Evolutionary conservation across 2,888 invertebrate species (phyloP).

Genomic region (Zaprionus lineosus): DNA sequence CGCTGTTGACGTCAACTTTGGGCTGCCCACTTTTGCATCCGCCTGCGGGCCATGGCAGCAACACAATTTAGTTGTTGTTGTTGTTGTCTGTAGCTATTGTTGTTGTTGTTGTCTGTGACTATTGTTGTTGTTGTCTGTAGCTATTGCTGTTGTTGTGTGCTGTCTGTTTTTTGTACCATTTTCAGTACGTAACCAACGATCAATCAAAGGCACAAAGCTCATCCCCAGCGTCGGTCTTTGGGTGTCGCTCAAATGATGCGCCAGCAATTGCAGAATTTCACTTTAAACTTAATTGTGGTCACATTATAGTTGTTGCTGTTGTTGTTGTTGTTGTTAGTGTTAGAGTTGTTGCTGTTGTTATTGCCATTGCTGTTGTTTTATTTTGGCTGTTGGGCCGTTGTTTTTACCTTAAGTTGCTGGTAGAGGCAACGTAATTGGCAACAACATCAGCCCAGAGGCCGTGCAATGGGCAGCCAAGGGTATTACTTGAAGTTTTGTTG

Average conservation of each 20-base stretch:
- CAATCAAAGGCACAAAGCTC: slow-evolving; percentile 67
- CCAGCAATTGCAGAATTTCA: slow-evolving; percentile 73
- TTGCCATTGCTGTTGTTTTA: slow-evolving; percentile 7
- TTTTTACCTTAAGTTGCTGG: slow-evolving; percentile 27
- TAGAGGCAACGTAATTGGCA: slow-evolving; percentile 63
- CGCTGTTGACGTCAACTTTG: slow-evolving; percentile 32
- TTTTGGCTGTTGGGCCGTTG: slow-evolving; percentile 15
- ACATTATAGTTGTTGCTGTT: slow-evolving; percentile 30
- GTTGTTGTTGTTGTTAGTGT: slow-evolving; percentile 8
- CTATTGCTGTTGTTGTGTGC: slow-evolving; percentile 6
- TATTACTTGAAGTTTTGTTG: slow-evolving; percentile 55
- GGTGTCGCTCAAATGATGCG: slow-evolving; percentile 64
- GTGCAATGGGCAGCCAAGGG: slow-evolving; percentile 62
- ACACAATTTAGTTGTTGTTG: slow-evolving; percentile 26
- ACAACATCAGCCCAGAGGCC: slow-evolving; percentile 50
- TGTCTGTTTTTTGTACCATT: slow-evolving; percentile 40
- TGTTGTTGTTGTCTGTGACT: slow-evolving; percentile 16
- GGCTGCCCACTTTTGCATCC: slow-evolving; percentile 65
- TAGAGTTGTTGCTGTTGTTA: slow-evolving; percentile 24
- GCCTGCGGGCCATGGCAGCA: slow-evolving; percentile 52
- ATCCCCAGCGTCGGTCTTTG: slow-evolving; percentile 45
- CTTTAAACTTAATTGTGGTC: slow-evolving; percentile 68
- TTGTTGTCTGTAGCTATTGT: no score
- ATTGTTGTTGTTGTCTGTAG: slow-evolving; percentile 5
- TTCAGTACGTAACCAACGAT: slow-evolving; percentile 72